phyloP scores from a whole-genome alignment of 2,888 invertebrate genomes.

The Copidosoma aretas region DNA sequence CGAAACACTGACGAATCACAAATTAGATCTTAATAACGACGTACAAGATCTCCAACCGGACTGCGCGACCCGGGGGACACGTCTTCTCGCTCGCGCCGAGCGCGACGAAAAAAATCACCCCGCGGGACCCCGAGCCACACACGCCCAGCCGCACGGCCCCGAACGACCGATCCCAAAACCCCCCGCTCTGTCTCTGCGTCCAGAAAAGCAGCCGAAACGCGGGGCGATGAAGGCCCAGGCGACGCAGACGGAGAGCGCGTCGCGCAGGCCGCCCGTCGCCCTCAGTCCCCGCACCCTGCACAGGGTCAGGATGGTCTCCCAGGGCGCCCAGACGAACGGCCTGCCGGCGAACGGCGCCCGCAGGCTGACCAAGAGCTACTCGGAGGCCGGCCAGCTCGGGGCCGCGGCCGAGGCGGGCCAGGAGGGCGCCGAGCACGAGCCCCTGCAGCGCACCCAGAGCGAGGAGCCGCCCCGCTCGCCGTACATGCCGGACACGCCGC shows the following conservation, averaged over 20 bases:
- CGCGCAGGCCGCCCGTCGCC: conserved; percentile 65
- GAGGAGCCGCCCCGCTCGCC: conserved; percentile 84
- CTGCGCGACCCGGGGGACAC: too few relatives aligned
- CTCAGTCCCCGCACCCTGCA: conserved; percentile 84
- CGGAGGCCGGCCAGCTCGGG: conserved; percentile 72
- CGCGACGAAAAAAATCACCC: too few relatives aligned
- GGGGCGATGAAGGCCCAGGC: conserved; percentile 91
- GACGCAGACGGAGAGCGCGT: conserved; percentile 85
- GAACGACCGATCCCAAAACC: too few relatives aligned
- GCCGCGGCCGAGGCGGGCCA: conserved; percentile 38
- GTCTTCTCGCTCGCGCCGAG: too few relatives aligned
- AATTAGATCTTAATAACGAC: too few relatives aligned
- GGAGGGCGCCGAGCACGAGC: conserved; percentile 70
- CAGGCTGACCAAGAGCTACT: conserved; percentile 82
- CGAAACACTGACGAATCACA: too few relatives aligned
- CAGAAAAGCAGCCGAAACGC: conserved; percentile 79
- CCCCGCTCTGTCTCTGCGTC: not conserved
- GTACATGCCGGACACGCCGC: conserved; percentile 67
- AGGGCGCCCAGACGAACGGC: conserved; percentile 90
- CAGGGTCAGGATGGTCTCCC: conserved; percentile 87
- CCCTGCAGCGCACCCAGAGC: conserved; percentile 82
- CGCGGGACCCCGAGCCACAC: too few relatives aligned
- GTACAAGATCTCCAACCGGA: too few relatives aligned
- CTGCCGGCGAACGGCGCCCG: conserved; percentile 68
- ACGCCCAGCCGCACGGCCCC: too few relatives aligned